Evolutionary conservation across 2,113 vertebrate genomes (phyloP).

Genomic region (Mungos mungo): DNA sequence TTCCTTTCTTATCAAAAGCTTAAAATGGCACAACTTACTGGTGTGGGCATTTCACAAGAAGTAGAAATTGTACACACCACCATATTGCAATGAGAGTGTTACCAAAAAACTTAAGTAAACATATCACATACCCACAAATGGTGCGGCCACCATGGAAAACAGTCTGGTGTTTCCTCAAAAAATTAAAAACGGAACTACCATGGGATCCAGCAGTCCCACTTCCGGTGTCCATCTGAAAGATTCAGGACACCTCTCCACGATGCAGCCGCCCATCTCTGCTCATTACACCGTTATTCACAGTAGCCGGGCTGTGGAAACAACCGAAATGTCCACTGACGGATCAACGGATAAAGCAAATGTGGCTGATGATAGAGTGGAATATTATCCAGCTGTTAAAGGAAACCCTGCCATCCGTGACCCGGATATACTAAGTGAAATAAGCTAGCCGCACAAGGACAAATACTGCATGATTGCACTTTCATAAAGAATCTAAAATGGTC

Average conservation of each 20-base stretch:
- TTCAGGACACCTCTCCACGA: neutral
- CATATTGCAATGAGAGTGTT: neutral
- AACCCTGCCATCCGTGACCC: neutral
- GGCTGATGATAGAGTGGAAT: neutral
- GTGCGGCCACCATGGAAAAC: neutral
- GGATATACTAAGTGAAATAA: neutral
- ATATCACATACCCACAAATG: slow-evolving; percentile 39
- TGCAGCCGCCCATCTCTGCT: neutral
- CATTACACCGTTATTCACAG: neutral
- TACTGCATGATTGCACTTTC: neutral
- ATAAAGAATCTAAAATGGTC: neutral
- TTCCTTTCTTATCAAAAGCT: neutral
- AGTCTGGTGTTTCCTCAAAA: neutral
- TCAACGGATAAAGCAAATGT: neutral
- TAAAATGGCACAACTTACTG: neutral
- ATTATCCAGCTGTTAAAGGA: neutral
- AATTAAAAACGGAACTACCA: slow-evolving; percentile 7
- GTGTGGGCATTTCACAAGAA: neutral
- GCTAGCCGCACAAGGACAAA: neutral
- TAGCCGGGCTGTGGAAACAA: neutral
- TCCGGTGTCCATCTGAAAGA: neutral
- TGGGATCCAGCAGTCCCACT: neutral
- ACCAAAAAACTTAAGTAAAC: slow-evolving; percentile 15
- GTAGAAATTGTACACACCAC: neutral
- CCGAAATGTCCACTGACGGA: neutral